Evolutionary conservation across 2,888 invertebrate genomes (phyloP).

Genomic region (Nowickia ferox): DNA sequence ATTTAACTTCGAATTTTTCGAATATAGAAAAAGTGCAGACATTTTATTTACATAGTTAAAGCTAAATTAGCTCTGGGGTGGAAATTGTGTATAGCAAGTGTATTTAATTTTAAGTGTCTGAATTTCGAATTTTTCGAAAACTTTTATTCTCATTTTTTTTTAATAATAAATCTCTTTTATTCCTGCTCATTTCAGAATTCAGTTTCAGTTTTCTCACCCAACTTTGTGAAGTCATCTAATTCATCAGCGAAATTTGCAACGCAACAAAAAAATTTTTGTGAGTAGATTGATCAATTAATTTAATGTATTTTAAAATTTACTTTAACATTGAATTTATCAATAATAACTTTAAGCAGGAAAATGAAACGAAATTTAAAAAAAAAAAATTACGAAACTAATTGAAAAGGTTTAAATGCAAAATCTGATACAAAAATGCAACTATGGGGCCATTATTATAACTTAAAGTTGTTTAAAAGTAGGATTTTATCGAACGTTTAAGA

Average conservation of each 20-base stretch:
- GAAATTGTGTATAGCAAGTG: too few species aligned
- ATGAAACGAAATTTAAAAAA: background rate
- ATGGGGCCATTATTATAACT: too few species aligned
- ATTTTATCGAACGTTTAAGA: too few species aligned
- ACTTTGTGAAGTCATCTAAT: conserved; percentile 67
- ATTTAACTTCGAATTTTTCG: background rate
- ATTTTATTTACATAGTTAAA: background rate
- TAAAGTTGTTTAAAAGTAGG: too few species aligned
- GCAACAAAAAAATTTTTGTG: conserved; percentile 15
- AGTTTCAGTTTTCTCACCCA: conserved; percentile 67
- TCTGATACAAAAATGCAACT: background rate
- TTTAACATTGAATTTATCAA: conserved; percentile 6
- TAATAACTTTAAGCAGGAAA: conserved; percentile 4
- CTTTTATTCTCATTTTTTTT: background rate
- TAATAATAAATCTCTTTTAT: conserved; percentile 12
- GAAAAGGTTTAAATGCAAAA: background rate
- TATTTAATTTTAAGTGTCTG: too few species aligned
- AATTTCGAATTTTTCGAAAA: conserved; percentile 17
- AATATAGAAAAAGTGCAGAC: background rate
- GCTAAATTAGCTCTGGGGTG: background rate
- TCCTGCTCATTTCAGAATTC: conserved; percentile 52
- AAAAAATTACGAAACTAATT: background rate
- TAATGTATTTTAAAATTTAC: conserved; percentile 12
- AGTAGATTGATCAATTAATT: conserved; percentile 15
- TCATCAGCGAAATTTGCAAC: background rate